These are phyloP conservation scores for Heliangelus exortis DNA, from an alignment of 2,797 vertebrate genomes.

Conservation along the genomic window DNA sequence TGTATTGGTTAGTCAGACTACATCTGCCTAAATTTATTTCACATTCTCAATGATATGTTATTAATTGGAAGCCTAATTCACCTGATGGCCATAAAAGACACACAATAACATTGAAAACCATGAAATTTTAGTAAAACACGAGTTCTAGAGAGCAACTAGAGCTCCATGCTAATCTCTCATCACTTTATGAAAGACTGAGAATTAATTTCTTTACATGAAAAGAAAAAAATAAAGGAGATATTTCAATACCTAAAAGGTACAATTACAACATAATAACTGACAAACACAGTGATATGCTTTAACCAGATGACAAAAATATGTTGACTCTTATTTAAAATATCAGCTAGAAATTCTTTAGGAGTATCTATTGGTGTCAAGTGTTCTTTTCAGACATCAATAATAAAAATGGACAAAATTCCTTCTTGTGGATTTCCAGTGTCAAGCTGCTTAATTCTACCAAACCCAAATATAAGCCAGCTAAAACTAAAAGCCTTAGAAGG, in stretches of 20 bases:
- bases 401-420: neutral
- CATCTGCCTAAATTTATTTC: conserved; percentile 43
- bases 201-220: neutral
- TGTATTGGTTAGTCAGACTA: conserved; percentile 5
- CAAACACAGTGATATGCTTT: neutral
- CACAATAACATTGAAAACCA: conserved; percentile 7
- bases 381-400: neutral
- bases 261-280: neutral
- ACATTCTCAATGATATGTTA: conserved; percentile 40
- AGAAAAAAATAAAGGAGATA: neutral
- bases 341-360: neutral
- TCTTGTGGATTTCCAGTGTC: neutral
- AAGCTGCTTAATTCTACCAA: neutral
- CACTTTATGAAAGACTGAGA: neutral
- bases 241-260: neutral
- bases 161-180: neutral
- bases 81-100: conserved; percentile 46
- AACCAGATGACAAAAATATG: neutral
- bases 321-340: neutral
- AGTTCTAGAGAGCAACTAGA: neutral
- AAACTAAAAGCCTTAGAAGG: neutral
- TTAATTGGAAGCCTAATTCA: conserved; percentile 52
- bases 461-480: neutral
- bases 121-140: neutral
- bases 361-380: neutral